A percentile compares a stretch with the other conserved stretches of the same genome.
Conservation (phyloP, 2,797 vertebrate species). For the Epinephelus awoara region DNA sequence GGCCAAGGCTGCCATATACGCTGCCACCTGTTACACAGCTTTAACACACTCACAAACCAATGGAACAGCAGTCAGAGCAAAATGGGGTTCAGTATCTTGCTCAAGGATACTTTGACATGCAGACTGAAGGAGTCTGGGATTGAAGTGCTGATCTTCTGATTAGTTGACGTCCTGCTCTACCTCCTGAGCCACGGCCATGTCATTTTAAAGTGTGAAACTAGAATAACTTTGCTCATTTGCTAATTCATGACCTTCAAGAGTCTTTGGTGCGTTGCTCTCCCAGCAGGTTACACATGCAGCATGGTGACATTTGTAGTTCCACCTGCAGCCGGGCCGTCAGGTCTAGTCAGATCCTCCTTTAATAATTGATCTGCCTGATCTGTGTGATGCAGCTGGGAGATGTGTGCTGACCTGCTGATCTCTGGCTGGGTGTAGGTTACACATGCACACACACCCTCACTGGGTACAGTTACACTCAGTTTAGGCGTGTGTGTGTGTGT, state of each 20-base stretch:
- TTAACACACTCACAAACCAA: too few species aligned
- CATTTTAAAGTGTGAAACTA: not conserved
- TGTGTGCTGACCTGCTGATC: constrained; percentile 79
- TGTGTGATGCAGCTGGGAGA: constrained; percentile 68
- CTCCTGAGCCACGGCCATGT: too few species aligned
- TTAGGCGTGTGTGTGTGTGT: not conserved
- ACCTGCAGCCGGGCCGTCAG: constrained; percentile 29
- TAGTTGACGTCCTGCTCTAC: too few species aligned
- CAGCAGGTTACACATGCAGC: constrained; percentile 6
- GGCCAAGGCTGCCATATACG: too few species aligned
- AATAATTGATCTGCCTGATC: constrained; percentile 78
- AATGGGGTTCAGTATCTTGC: too few species aligned
- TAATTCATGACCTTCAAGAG: constrained; percentile 38
- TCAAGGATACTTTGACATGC: too few species aligned
- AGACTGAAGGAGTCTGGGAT: too few species aligned
- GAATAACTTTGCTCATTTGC: not conserved
- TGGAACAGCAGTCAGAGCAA: too few species aligned
- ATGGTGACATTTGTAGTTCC: constrained; percentile 28
- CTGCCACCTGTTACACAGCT: too few species aligned
- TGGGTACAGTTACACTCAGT: constrained; percentile 67
- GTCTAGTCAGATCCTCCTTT: constrained; percentile 52
- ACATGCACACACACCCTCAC: constrained; percentile 40
- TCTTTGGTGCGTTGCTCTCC: not conserved
- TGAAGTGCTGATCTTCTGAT: too few species aligned
- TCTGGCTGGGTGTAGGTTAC: constrained; percentile 75